Base-by-base conservation (phyloP, 2,888 invertebrate genomes). In the Adineta ricciae region DNA sequence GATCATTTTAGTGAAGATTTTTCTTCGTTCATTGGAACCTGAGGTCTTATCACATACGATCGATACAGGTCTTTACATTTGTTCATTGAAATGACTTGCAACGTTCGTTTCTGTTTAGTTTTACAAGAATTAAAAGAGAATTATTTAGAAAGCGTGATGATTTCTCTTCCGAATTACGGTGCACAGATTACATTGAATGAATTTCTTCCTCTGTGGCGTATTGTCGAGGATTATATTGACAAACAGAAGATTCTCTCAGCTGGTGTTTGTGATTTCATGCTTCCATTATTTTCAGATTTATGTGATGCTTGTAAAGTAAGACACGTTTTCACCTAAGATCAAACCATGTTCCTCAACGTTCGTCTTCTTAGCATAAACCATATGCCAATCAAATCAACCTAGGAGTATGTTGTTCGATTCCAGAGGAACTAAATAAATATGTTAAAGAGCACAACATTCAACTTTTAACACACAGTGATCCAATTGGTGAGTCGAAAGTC, bases 381-480 rank as follows among this genome's bases (percentile, higher is more conserved):
- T 92, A 93, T 87, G 95, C 96, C 86, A 94, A 96, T 85, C 97
- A 97, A 92, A 95, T 97, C 86, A 97, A 96, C 91, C 92, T 97
- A 85, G 94, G 95, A 1, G 94, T 94, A 0, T 97, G 96, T 86
- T 97, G 97, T 91, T 95, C 96, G 3, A 96, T 98, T 84, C 97
- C 97, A 38, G 94, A 95, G 1, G 93, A 94, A 3, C 92, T 98
- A 87, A 94, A 95, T 90, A 93, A 93, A 87, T 98, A 95, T 91
- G 96, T 97, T 87, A 94, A 94, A 88, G 93, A 94, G 87, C 93
- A 96, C 88, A 95, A 95, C 88, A 94, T 99, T 86, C 96, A 96
- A 89, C 91, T 98, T 56, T 92, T 98, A 49, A 98, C 97, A 0
- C 98, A 99, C 90, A 96, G 95, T 88, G 98, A 99, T 91, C 95